Base-by-base conservation (phyloP, 92 coral and sea anemone species). In the Zoanthus sansibaricus region DNA sequence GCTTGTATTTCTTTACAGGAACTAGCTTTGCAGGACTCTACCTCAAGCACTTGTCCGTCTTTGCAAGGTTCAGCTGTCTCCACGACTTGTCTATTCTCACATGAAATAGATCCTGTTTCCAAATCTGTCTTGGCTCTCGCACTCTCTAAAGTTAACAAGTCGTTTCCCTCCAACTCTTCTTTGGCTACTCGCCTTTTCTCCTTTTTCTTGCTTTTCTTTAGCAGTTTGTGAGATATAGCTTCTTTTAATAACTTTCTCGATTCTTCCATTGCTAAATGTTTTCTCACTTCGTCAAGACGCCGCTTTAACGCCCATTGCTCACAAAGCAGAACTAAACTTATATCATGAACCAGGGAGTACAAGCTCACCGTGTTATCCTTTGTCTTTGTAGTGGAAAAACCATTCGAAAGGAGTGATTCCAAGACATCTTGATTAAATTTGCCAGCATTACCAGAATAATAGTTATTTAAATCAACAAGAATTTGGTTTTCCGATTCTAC, bases 201-300 rank as follows among this genome's bases (percentile, higher is more conserved):
- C 33, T 77, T 72, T 78, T 62, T 61, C 86, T 83, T 91, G 45
- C 58, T 84, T 71, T 87, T 87, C 47, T 75, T 30, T 32, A 68
- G 82, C 42, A 70, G 46, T 55, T 58, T 89, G 18, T 78, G 76
- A 33, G 79, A 82, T 17, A 86, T 86, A 46, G 89, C 92, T 68
- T 86, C 79, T 47, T 88, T 89, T 21, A 92, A 76, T 32, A 88
- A 67, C 15, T 83, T 48, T 73, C 83, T 85, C 7, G 94, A 92
- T 47, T 91, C 87, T 33, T 82, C 66, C 70, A 86, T 68, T 30
- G 87, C 82, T 30, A 89, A 71, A 44, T 75, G 76, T 16, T 80
- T 92, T 76, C 87, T 92, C 51, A 89, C 92, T 66, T 92, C 92
- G 31, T 76, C 76, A 9, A 92, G 90, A 52, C 75, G 90, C 75